These are phyloP conservation scores for Rissa tridactyla DNA, from an alignment of 2,113 vertebrate species.

Conservation along the genomic window DNA sequence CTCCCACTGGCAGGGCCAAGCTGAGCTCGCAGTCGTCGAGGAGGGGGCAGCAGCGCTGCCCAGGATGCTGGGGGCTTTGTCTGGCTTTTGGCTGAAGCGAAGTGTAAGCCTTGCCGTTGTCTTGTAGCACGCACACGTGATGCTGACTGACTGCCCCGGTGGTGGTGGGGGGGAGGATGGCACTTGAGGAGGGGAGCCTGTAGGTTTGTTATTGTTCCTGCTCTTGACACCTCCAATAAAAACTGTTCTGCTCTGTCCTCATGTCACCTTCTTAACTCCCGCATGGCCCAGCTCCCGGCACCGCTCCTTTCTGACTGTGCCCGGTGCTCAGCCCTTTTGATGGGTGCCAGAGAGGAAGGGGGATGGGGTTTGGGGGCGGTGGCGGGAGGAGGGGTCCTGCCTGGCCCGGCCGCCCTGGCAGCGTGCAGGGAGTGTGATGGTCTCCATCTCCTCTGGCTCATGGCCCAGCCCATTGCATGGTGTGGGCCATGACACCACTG, in stretches of 20 bases:
- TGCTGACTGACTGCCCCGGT: constrained; percentile 5
- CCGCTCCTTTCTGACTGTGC: not conserved
- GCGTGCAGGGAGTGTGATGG: not conserved
- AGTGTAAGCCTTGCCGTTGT: constrained; percentile 66
- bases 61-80: not conserved
- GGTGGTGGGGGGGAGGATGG: constrained; percentile 18
- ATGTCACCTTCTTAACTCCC: not conserved
- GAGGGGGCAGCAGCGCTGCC: not conserved
- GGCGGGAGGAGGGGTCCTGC: not conserved
- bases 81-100: constrained; percentile 32
- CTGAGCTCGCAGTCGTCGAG: not conserved
- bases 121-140: constrained; percentile 64
- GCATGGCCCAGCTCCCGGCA: not conserved
- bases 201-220: constrained; percentile 65
- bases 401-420: not conserved
- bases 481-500: not conserved
- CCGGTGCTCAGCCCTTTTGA: not conserved
- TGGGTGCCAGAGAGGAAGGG: not conserved
- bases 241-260: constrained; percentile 49
- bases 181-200: constrained; percentile 59
- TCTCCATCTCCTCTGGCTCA: not conserved
- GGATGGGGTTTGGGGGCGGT: not conserved
- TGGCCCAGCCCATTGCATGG: accelerated
- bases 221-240: constrained; percentile 72
- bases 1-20: not conserved